These are phyloP conservation scores for Cyaniris semiargus DNA, from an alignment of 2,888 invertebrate genomes.

Conservation along the genomic window DNA sequence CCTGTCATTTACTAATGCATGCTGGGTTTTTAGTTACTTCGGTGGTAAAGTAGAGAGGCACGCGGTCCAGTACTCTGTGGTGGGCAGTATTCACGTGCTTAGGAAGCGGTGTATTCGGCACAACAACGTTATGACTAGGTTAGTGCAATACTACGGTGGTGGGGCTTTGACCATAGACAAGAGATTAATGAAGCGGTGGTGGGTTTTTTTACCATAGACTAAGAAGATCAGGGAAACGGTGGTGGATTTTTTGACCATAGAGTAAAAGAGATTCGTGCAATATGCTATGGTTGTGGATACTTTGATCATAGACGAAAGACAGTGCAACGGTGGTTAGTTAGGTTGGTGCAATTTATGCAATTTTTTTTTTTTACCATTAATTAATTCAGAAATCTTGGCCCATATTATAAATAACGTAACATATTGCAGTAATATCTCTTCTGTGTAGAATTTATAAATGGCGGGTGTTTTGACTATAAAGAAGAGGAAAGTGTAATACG, in stretches of 20 bases:
- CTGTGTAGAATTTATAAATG: no score
- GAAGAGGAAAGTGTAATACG: no score
- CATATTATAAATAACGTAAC: no score
- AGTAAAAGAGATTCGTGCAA: no score
- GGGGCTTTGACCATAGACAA: constrained; percentile 36
- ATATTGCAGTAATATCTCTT: no score
- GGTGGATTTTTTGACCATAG: not conserved
- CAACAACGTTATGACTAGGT: constrained; percentile 77
- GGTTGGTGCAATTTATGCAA: no score
- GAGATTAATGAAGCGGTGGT: not conserved
- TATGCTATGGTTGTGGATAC: no score
- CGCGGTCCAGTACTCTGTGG: constrained; percentile 71
- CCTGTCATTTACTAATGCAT: constrained; percentile 3
- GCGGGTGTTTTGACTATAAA: no score
- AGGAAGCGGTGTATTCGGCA: constrained; percentile 71
- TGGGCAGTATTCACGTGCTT: constrained; percentile 65
- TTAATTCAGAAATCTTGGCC: no score
- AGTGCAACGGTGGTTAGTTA: no score
- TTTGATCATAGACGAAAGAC: no score
- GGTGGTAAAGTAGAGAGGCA: constrained; percentile 74
- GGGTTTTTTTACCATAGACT: not conserved
- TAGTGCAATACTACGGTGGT: constrained; percentile 52
- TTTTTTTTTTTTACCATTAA: no score
- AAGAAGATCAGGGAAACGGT: not conserved
- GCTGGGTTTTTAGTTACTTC: constrained; percentile 66